These are phyloP conservation scores for Nematopogon swammerdamellus DNA, from an alignment of 2,888 invertebrate genomes.

Conservation along the genomic window DNA sequence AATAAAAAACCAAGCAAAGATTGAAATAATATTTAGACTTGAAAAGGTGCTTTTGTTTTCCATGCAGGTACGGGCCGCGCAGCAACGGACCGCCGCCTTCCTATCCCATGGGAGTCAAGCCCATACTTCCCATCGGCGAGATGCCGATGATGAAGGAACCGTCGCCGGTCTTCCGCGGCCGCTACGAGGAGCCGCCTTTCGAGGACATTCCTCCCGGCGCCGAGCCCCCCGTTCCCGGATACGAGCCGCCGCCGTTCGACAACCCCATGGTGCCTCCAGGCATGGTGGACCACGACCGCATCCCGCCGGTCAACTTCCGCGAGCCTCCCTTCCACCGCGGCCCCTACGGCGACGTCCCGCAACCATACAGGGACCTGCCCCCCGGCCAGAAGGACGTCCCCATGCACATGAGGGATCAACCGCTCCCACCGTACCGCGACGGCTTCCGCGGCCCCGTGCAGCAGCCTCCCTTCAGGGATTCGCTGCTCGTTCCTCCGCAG, in stretches of 20 bases:
- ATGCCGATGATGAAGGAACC: constrained; percentile 28
- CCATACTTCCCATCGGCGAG: constrained; percentile 28
- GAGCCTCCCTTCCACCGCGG: constrained; percentile 32
- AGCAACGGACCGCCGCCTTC: constrained; percentile 29
- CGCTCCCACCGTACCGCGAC: constrained; percentile 28
- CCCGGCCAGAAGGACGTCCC: neutral
- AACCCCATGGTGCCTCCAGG: constrained; percentile 36
- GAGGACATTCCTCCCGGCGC: constrained; percentile 62
- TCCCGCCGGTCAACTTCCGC: constrained; percentile 33
- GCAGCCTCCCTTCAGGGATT: constrained; percentile 20
- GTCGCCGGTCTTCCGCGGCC: constrained; percentile 32
- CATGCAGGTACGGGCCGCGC: constrained; percentile 39
- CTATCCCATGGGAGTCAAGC: constrained; percentile 33
- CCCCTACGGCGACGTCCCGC: constrained; percentile 29
- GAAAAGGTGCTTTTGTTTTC: too few species aligned
- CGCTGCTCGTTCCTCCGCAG: constrained; percentile 2
- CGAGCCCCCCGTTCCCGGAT: constrained; percentile 61
- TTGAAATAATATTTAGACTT: too few species aligned
- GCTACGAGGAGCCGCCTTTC: constrained; percentile 41
- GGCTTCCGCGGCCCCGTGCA: constrained; percentile 33
- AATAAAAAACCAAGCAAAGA: too few species aligned
- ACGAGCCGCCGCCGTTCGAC: constrained; percentile 56
- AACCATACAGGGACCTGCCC: constrained; percentile 24
- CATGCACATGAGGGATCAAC: constrained; percentile 30
- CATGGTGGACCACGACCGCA: constrained; percentile 33